Percentiles rank a stretch among this genome's conserved stretches.
Conservation (phyloP, 1,140 invertebrate species). For the Drosophila lacertosa region DNA sequence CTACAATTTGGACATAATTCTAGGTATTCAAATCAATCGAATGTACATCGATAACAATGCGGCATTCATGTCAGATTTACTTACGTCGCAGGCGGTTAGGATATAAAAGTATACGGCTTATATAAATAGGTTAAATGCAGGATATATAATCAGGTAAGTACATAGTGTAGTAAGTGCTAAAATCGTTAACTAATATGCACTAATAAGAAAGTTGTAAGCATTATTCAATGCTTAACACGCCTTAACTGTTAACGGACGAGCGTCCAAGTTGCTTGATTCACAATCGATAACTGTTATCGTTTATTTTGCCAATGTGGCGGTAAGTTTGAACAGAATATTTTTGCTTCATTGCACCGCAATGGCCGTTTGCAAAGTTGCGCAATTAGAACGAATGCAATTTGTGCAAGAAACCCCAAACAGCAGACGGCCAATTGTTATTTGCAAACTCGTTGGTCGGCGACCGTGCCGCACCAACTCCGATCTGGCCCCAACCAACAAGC, state of each 20-base stretch:
- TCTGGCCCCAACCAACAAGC: conserved; percentile 29
- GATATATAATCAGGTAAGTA: neutral
- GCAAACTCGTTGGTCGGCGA: conserved; percentile 37
- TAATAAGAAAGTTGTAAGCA: neutral
- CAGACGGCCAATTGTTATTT: conserved; percentile 44
- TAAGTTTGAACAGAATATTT: conserved; percentile 33
- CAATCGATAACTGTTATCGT: conserved; percentile 30
- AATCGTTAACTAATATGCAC: no score
- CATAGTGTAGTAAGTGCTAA: no score
- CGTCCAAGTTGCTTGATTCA: neutral
- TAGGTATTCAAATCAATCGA: neutral
- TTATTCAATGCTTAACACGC: neutral
- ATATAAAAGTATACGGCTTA: conserved; percentile 8
- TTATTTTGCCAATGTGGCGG: conserved; percentile 14
- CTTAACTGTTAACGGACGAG: neutral
- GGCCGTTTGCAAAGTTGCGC: conserved; percentile 35
- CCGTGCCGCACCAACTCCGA: conserved; percentile 25
- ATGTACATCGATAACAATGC: conserved; percentile 10
- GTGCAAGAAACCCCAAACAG: conserved; percentile 34
- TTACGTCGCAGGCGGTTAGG: conserved; percentile 23
- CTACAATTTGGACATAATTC: neutral
- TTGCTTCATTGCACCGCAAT: conserved; percentile 31
- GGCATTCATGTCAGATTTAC: conserved; percentile 11
- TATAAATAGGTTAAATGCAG: conserved; percentile 15
- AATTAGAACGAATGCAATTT: conserved; percentile 54